Evolutionary conservation across 37 sponge, comb jelly and placozoan genomes (phyloP), one percentile per base, ranked within the genome.

Genomic region (Spongilla lacustris): DNA sequence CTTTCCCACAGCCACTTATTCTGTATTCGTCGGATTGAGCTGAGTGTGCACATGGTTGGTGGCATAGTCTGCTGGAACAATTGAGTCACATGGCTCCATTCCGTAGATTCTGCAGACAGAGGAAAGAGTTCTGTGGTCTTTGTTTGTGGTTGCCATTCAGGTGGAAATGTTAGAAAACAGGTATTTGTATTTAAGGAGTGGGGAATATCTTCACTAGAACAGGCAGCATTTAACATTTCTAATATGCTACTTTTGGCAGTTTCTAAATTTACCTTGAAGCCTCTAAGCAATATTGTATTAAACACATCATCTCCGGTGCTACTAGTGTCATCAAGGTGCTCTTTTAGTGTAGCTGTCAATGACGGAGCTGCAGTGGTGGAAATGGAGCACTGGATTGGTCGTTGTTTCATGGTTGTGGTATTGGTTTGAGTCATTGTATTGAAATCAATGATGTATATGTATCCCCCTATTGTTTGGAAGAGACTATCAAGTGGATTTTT

Each of bases 1-100:
- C 76, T 87, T 33, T 88, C 81, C 95, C 95, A 95, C 23, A 92
- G 81, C 92, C 92, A 95, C 35, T 81, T 80, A 77, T 95, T 95
- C 82, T 95, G 95, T 12, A 95, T 89, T 22, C 95, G 89, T 36
- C 67, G 36, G 26, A 94, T 80, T 25, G 66, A 24, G 8, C 27
- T 22, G 19, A 94, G 76, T 22, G 37, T 23, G 21, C 58, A 58
- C 22, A 32, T 8, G 0, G 34, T 8, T 73, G 28, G 38, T 32
- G 82, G 66, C 88, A 94, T 79, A 28, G 94, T 90, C n/a, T 72
- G 9, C 32, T 77, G n/a, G 74, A 93, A 90, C 69, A 78, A 67
- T 2, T 66, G 32, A 11, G 29, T 77, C 3, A 93, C 91, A 29
- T 73, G 34, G 9, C 31, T 67, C 83, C 87, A 93, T 36, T 93